Percentiles rank a stretch among this genome's conserved stretches.
These are phyloP conservation scores for Nephrotoma appendiculata DNA, from an alignment of 2,888 invertebrate genomes.

Conservation along the genomic window DNA sequence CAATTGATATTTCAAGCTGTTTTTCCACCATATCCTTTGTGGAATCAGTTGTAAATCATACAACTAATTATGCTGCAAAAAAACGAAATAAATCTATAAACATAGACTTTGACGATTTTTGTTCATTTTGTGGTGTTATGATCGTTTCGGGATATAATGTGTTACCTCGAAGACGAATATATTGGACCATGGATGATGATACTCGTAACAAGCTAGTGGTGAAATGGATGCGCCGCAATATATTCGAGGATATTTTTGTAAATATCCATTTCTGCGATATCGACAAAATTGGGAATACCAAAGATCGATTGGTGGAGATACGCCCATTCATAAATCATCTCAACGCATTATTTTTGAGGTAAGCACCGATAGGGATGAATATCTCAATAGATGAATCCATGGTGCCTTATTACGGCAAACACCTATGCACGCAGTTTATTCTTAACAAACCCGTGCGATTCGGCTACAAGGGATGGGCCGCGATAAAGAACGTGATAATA, in stretches of 20 bases:
- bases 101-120: too few relatives aligned
- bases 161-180: not conserved
- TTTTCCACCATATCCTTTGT: too few relatives aligned
- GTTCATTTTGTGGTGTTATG: too few relatives aligned
- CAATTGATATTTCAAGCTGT: too few relatives aligned
- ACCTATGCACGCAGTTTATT: not conserved
- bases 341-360: not conserved
- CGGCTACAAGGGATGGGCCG: not conserved
- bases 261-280: not conserved
- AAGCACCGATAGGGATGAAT: not conserved
- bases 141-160: too few relatives aligned
- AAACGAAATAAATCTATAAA: too few relatives aligned
- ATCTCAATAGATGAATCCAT: not conserved
- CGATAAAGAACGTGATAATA: not conserved
- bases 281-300: not conserved
- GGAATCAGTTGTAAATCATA: too few relatives aligned
- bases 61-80: too few relatives aligned
- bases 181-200: not conserved
- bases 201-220: not conserved
- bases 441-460: not conserved
- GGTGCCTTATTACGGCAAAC: not conserved
- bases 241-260: not conserved
- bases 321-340: not conserved
- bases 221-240: not conserved
- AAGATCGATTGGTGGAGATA: not conserved